Evolutionary conservation across 2,888 invertebrate species (phyloP), one percentile per base, ranked within the genome.

Genomic region (Parascotia fuliginaria): DNA sequence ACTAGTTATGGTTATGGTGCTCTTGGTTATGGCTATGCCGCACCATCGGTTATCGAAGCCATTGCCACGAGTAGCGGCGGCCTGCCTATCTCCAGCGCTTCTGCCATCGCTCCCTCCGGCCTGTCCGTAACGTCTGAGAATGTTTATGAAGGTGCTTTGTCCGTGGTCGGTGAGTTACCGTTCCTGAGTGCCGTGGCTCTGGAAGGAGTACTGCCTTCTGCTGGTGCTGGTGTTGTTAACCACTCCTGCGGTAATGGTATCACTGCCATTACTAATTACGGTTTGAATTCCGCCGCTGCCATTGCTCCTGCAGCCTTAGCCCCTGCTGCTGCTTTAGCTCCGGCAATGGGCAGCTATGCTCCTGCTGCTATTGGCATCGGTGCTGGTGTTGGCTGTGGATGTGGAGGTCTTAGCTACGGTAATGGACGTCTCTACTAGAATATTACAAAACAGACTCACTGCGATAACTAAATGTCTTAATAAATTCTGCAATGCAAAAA

Each of bases 41-140:
- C n/a, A 29, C 28, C 19, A 3, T 5, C 41, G 9, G 33, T 16
- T 6, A 28, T 50, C 4, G 54, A 54, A 6, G 13, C 41, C 32
- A 31, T 34, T 6, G 34, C 57, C 1, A 57, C 75, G 31, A 73
- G 65, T 43, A 76, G 75, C 9, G 73, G 72, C 5, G 65, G 62
- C 9, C 56, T 75, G 13, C 33, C 64, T 2, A 60, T 69, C 13
- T 55, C 65, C 46, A 75, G 70, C 48, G 48, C 53, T 9, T 70
- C 78, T 1, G 55, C 60, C n/a, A 55, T 65, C 34, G 46, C 67
- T 6, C 79, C 80, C 1, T 60, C 57, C 12, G 72, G 72, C 7
- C 39, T 81, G 7, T 55, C 67, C 12, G 68, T 77, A 0, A 39
- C 60, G 2, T 79, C 80, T 3, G 80, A 81, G 43, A 77, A 76